These are phyloP conservation scores for Laticauda laticaudata DNA, from an alignment of 2,113 vertebrate species.

Conservation along the genomic window DNA sequence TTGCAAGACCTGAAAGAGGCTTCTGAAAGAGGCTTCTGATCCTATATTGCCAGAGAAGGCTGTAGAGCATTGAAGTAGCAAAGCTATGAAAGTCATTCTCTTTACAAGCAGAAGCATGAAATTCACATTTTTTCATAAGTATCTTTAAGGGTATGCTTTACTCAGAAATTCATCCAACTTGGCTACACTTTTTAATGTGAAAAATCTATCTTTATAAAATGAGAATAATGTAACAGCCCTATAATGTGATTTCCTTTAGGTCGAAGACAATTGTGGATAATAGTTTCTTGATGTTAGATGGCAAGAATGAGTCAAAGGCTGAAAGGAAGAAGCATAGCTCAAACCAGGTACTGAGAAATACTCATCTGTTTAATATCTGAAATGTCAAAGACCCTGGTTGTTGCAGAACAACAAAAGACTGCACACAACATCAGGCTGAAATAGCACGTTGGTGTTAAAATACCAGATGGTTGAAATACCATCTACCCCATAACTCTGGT, in stretches of 20 bases:
- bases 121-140: background rate
- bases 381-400: background rate
- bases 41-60: background rate
- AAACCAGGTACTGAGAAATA: slow-evolving; percentile 76
- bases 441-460: background rate
- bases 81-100: background rate
- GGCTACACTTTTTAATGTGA: background rate
- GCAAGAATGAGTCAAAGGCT: slow-evolving; percentile 75
- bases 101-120: background rate
- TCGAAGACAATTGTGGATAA: slow-evolving; percentile 80
- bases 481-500: too few species aligned
- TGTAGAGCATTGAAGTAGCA: background rate
- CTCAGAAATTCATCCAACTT: background rate
- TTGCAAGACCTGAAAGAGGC: background rate
- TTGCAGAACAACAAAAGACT: background rate
- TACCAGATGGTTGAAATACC: too few species aligned
- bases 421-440: background rate
- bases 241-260: slow-evolving; percentile 65
- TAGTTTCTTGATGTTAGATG: slow-evolving; percentile 52
- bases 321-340: slow-evolving; percentile 85
- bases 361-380: background rate
- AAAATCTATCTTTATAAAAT: background rate
- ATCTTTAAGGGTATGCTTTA: background rate
- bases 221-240: background rate
- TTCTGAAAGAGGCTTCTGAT: background rate